Percentiles rank a stretch among this genome's conserved stretches.
Evolutionary conservation across 2,888 invertebrate species (phyloP).

Genomic region (Eupsilia transversa): DNA sequence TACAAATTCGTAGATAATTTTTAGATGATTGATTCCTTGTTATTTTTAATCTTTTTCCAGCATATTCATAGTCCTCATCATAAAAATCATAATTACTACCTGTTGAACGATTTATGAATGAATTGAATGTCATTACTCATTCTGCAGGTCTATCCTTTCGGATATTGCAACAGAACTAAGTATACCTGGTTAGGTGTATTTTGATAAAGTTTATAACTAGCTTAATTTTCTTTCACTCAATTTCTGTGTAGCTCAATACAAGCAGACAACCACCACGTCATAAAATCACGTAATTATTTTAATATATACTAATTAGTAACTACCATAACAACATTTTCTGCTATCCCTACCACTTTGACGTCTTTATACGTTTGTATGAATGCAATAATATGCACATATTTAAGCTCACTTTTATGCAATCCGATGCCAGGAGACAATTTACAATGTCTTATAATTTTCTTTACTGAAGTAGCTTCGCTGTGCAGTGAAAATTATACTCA

Average conservation of each 20-base stretch:
- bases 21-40: not conserved
- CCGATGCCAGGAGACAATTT: conserved; percentile 83
- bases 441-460: conserved; percentile 83
- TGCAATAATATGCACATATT: conserved; percentile 89
- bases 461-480: conserved; percentile 85
- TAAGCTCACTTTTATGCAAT: conserved; percentile 85
- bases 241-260: not conserved
- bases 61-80: not conserved
- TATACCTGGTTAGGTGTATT: not conserved
- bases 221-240: not conserved
- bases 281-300: not conserved
- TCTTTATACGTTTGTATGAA: conserved; percentile 86
- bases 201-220: not conserved
- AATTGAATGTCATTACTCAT: not conserved
- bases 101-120: not conserved
- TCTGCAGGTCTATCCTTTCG: not conserved
- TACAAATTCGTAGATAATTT: not conserved
- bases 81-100: not conserved
- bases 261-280: not conserved
- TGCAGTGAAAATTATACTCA: conserved; percentile 79
- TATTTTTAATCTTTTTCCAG: not conserved
- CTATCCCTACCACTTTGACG: conserved; percentile 83
- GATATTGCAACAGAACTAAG: not conserved
- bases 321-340: conserved; percentile 51
- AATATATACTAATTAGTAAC: conserved; percentile 24